Percentiles rank a stretch among this genome's conserved stretches.
phyloP scores from a whole-genome alignment of 2,797 vertebrate genomes.

The Austrolebias charrua region DNA sequence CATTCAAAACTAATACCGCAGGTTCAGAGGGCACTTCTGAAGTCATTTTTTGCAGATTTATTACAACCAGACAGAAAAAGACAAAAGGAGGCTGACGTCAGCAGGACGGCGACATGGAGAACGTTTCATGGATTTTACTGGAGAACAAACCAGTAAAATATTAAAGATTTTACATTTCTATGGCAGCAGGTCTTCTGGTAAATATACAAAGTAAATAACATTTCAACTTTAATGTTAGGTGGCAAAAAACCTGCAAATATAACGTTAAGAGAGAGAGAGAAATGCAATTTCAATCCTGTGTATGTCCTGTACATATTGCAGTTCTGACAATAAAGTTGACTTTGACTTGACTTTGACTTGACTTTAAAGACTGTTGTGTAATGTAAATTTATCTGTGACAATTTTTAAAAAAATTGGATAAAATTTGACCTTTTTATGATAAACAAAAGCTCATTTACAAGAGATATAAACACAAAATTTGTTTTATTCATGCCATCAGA shows the following conservation, averaged over 20 bases:
- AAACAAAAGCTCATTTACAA: constrained; percentile 18
- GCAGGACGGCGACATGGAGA: constrained; percentile 26
- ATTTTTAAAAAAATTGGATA: too few relatives aligned
- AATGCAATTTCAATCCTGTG: too few relatives aligned
- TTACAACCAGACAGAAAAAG: constrained; percentile 42
- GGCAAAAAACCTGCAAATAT: neutral
- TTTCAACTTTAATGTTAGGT: too few relatives aligned
- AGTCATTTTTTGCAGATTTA: constrained; percentile 48
- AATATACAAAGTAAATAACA: too few relatives aligned
- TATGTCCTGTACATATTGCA: too few relatives aligned
- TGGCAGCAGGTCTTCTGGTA: neutral
- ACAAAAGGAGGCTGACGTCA: constrained; percentile 21
- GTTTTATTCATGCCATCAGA: neutral
- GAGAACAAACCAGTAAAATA: constrained; percentile 19
- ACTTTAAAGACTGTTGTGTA: too few relatives aligned
- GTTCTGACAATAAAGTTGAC: too few relatives aligned
- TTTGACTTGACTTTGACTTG: too few relatives aligned
- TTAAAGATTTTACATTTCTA: neutral
- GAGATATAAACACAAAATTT: constrained; percentile 24
- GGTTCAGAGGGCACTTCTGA: constrained; percentile 39
- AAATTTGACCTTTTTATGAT: constrained; percentile 15
- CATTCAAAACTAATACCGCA: constrained; percentile 49
- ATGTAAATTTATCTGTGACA: neutral
- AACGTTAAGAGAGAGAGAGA: too few relatives aligned
- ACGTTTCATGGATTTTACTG: too few relatives aligned